Evolutionary conservation across 30 jellyfish, hydroid and myxozoan genomes (phyloP), one percentile per base, ranked within the genome.

Genomic region (Sanderia malayensis): DNA sequence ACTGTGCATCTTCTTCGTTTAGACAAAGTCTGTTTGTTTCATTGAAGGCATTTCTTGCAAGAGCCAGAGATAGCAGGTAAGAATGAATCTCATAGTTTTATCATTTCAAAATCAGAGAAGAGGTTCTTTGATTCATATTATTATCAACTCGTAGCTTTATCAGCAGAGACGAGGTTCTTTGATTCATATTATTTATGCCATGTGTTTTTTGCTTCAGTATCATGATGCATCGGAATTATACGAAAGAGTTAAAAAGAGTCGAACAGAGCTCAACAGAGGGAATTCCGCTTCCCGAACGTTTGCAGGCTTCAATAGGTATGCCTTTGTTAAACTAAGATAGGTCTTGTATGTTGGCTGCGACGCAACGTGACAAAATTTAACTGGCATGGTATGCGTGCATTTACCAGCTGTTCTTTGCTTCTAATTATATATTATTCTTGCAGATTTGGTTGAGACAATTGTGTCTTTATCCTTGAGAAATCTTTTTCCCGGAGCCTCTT

Each of bases 31-130:
- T 86, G 64, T 79, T 78, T 37, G 73, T 83, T 13, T 79, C 89
- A 1, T 26, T 86, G 67, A 86, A 86, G 47, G 75, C 26, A 44
- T 58, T 86, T 21, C 45, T 86, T 73, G 84, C 79, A 44, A 47
- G 88, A 21, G 34, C 79, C 15, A 57, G 96, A 49, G 96, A 86
- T 47, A 86, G 96, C 65, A 60, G 96, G 96, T 79, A 49, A 25
- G 80, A 13, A 37, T 37, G 6, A n/a, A n/a, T n/a, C n/a, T n/a
- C n/a, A n/a, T n/a, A n/a, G n/a, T n/a, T n/a, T n/a, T n/a, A n/a
- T n/a, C n/a, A n/a, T n/a, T n/a, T n/a, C n/a, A n/a, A n/a, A n/a
- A n/a, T n/a, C n/a, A n/a, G n/a, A n/a, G n/a, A n/a, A n/a, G n/a
- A n/a, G n/a, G n/a, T n/a, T n/a, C n/a, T n/a, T n/a, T n/a, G n/a